Evolutionary conservation across 2,113 vertebrate species (phyloP), one percentile per base, ranked within the genome.

Genomic region (Baryphthengus martii): DNA sequence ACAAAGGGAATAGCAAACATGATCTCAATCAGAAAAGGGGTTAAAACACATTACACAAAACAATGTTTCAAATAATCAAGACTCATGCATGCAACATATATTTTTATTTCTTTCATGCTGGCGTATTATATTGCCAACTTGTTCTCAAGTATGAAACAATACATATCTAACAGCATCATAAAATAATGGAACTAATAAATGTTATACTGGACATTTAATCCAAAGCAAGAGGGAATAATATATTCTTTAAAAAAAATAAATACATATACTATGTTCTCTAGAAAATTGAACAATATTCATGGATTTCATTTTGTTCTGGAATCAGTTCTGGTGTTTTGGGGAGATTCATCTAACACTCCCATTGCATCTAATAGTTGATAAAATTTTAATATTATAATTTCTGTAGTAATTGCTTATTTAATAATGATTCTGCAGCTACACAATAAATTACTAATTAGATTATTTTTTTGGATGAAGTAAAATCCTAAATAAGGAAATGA

Each of bases 1-100:
- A 98, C 98, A 98, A 98, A 98, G 96, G 78, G 96, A 97, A 97
- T 91, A 42, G 95, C 93, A 97, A 96, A 97, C 95, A 97, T 91
- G 89, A 92, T 96, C 96, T 96, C 97, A 97, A 95, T 97, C 97
- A 97, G 93, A 83, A 96, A 95, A 97, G 79, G 91, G 96, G 97
- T 97, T 96, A 97, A 97, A 96, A 94, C 82, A 88, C 71, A 67
- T 87, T 96, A 88, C 94, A 96, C 62, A 95, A 94, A 89, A 89
- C 90, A 96, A 45, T 94, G 88, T 95, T 96, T 93, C 94, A 95
- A 94, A 85, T 93, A 94, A 91, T 80, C 77, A 65, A 91, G 82
- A 87, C 83, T 75, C 37, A 39, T 70, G 66, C 52, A 73, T 76
- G 68, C 59, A 28, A n/a, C 31, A 72, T 77, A 49, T 89, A 74